Conservation (phyloP, 2,888 invertebrate species). For the Leptogaster cylindrica region DNA sequence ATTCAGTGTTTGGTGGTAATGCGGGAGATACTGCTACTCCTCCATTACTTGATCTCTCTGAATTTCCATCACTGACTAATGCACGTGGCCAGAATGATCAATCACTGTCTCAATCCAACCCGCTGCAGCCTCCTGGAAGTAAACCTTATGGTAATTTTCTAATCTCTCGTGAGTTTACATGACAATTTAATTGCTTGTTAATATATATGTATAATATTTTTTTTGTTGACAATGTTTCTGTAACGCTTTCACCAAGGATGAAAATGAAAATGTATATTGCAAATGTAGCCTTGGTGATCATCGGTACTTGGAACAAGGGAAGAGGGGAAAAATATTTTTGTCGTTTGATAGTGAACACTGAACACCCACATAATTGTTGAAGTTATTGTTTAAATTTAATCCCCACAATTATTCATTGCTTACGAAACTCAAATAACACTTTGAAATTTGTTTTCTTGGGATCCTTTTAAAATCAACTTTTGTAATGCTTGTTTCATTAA, state of each 20-base stretch:
- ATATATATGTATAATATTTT: slow-evolving; percentile 1
- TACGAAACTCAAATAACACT: too few species aligned
- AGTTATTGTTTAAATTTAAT: too few species aligned
- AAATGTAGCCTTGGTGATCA: too few species aligned
- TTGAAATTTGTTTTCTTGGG: too few species aligned
- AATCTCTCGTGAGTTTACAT: slow-evolving; percentile 62
- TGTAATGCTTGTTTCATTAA: too few species aligned
- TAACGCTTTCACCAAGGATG: background rate
- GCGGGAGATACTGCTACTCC: slow-evolving; percentile 80
- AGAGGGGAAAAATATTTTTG: too few species aligned
- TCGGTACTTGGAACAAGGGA: too few species aligned
- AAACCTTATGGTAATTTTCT: slow-evolving; percentile 84
- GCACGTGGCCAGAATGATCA: slow-evolving; percentile 83
- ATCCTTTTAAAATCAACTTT: too few species aligned
- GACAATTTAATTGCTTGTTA: slow-evolving; percentile 40
- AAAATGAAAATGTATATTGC: too few species aligned
- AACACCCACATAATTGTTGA: too few species aligned
- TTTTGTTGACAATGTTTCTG: slow-evolving; percentile 6
- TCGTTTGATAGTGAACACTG: too few species aligned
- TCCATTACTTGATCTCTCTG: slow-evolving; percentile 87
- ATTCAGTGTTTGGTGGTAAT: slow-evolving; percentile 81
- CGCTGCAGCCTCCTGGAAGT: slow-evolving; percentile 87
- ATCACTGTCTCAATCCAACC: slow-evolving; percentile 78
- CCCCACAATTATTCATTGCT: too few species aligned
- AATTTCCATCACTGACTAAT: slow-evolving; percentile 87